These are phyloP conservation scores for Argopecten irradians DNA, from an alignment of 1,140 invertebrate genomes.

Conservation along the genomic window DNA sequence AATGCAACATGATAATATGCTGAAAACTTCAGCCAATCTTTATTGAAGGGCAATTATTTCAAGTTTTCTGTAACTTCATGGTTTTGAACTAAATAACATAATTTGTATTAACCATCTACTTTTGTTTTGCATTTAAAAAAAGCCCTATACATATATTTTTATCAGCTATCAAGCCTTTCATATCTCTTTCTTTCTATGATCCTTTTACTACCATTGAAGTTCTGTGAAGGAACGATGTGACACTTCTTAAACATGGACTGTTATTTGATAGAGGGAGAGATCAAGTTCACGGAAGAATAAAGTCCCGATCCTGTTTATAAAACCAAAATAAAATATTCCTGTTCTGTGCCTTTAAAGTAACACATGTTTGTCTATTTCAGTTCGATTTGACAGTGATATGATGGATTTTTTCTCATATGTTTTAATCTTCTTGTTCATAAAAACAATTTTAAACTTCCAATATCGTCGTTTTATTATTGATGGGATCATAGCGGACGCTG, in stretches of 20 bases:
- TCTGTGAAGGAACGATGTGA: background rate
- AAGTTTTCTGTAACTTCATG: too few species aligned
- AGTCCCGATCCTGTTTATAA: background rate
- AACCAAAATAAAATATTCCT: slow-evolving; percentile 19
- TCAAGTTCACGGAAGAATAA: background rate
- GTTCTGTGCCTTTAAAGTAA: background rate
- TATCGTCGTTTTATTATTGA: background rate
- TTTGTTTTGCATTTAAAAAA: too few species aligned
- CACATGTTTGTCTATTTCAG: background rate
- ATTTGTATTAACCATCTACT: too few species aligned
- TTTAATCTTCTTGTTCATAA: slow-evolving; percentile 24
- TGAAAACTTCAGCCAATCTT: too few species aligned
- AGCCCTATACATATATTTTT: too few species aligned
- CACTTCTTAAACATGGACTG: background rate
- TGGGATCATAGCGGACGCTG: slow-evolving; percentile 25
- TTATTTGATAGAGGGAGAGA: background rate
- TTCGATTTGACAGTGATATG: background rate
- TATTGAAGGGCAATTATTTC: too few species aligned
- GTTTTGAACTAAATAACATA: too few species aligned
- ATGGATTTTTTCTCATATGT: background rate
- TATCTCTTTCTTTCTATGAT: too few species aligned
- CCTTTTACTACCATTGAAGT: too few species aligned
- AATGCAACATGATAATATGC: too few species aligned
- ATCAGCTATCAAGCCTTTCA: too few species aligned
- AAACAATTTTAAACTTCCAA: slow-evolving; percentile 25